Base-by-base conservation (phyloP, 2,888 invertebrate species). In the Mimumesa dahlbomi region DNA sequence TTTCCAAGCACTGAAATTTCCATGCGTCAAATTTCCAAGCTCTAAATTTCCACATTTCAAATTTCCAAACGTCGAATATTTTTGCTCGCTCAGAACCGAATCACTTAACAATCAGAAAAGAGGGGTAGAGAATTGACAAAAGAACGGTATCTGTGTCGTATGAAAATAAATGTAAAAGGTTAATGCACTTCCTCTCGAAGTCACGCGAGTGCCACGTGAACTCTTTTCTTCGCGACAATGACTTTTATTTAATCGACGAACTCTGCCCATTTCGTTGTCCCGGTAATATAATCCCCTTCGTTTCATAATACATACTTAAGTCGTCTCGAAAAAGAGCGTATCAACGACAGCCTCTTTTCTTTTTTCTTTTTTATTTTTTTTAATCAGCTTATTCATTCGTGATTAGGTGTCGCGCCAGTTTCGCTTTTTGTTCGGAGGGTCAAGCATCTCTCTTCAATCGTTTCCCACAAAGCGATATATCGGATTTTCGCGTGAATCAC, bases 131-230 rank as follows among this genome's bases (percentile, higher is more conserved):
- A n/a, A n/a, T n/a, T n/a, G n/a, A n/a, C n/a, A n/a, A n/a, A n/a
- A n/a, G n/a, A n/a, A 25, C 25, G 25, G 25, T 3, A 25, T 7
- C 4, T 25, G 7, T 3, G 7, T 45, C 36, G 7, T 16, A 31
- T 48, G 34, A 61, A 62, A 66, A 66, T 66, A 66, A 66, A 42
- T 53, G n/a, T 13, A 2, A 31, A n/a, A 46, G 62, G 53, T 61
- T 42, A 53, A 53, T 42, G 61, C 42, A 53, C 62, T 62, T 62
- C 46, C 56, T 40, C 16, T 6, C 38, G n/a, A 45, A 56, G 18
- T 62, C 16, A 42, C 9, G 11, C 21, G 45, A 43, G 29, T 34
- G 25, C 7, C 18, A 36, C 22, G 45, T 21, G n/a, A 56, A 9
- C 3, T 7, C 11, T n/a, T 57, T 40, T n/a, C 11, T 38, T 43